Evolutionary conservation across 1,140 invertebrate genomes (phyloP), one percentile per base, ranked within the genome.

Genomic region (Drusus annulatus): DNA sequence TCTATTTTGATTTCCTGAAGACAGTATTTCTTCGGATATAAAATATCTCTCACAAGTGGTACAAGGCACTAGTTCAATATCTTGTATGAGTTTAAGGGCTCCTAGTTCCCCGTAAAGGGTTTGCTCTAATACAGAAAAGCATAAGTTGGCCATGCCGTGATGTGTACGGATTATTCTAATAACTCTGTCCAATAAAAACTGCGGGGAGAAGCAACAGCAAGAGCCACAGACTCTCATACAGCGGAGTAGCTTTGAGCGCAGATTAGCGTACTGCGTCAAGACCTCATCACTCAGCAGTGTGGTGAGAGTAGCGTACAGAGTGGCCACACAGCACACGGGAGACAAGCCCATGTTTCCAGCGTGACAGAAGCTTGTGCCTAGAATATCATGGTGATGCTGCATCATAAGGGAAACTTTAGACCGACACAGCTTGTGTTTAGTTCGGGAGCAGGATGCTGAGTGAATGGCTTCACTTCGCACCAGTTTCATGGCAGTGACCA

Each of bases 131-230:
- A 93, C 84, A 15, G 86, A 85, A 10, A 89, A 86, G 63, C 86
- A 87, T 2, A 85, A 63, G 3, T 86, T 78, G 4, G 87, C 86
- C 3, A 86, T 84, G 28, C 80, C 82, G 77, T 82, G 83, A 74
- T 88, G 86, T 6, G 86, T 86, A 36, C 88, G 80, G 85, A 89
- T 87, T 16, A 88, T 76, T 31, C 87, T 76, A 2, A 89, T 87
- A n/a, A 87, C 84, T 81, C 86, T 87, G 68, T 89, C 87, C 86
- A 89, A 85, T 0, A 90, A 83, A 60, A 85, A 79, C 6, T 85
- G 89, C 0, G 91, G 88, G 6, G 92, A 91, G 81, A 93, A 91
- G 84, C 93, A 94, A 77, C 93, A 94, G 84, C 93, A 94, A 0
- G 91, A 91, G 5, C 93, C 93, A 63, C 90, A 91, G 10, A 86